Conservation (phyloP, 2,797 vertebrate species). For the Adelosebastes latens region DNA sequence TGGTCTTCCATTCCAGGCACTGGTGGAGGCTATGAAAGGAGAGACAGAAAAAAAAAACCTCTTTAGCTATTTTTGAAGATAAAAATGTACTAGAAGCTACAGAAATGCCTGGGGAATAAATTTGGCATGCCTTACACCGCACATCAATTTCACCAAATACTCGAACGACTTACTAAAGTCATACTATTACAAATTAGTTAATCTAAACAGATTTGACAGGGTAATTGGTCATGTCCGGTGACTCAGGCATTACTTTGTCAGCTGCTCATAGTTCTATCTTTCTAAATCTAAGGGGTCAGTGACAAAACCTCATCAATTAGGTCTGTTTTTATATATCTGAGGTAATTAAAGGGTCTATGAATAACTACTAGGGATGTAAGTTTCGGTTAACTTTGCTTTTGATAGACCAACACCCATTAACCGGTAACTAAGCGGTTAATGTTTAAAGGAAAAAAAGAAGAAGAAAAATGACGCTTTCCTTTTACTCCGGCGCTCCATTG, state of each 20-base stretch:
- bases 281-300: neutral
- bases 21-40: constrained; percentile 71
- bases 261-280: neutral
- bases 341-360: accelerated
- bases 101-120: neutral
- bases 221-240: neutral
- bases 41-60: neutral
- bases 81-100: neutral
- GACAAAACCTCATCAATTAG: neutral
- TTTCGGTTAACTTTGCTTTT: too few species aligned
- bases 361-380: neutral
- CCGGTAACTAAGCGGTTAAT: too few species aligned
- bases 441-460: too few species aligned
- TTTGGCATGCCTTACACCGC: neutral
- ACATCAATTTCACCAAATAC: neutral
- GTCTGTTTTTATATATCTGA: neutral
- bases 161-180: neutral
- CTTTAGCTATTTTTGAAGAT: neutral
- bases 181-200: neutral
- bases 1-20: constrained; percentile 86
- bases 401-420: too few species aligned
- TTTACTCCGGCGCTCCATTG: too few species aligned
- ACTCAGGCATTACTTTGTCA: neutral
- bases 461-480: too few species aligned
- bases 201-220: neutral